Base-by-base conservation (phyloP, 2,113 vertebrate genomes). In the Copsychus sechellarum region DNA sequence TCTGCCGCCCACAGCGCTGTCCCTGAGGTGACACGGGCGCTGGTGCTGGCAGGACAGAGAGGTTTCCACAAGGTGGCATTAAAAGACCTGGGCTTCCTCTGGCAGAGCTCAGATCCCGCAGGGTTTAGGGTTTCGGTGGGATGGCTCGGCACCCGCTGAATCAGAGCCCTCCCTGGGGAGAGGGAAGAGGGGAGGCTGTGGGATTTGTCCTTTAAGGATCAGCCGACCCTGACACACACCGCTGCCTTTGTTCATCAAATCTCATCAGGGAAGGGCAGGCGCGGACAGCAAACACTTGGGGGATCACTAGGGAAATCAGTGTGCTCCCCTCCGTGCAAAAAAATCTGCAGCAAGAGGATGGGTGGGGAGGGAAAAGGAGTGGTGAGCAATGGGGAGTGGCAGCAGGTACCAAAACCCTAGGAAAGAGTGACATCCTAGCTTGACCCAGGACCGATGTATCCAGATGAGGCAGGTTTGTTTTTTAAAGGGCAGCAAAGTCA, bases 11-110 rank as follows among this genome's bases (percentile, higher is more conserved):
- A 2, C n/a, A 36, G 0, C 9, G 12, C 51, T 28, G 24, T 8
- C 21, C 54, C 23, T 2, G n/a, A 6, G 76, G 51, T 50, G 83
- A 28, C 47, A 4, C 5, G 10, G 81, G 38, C 57, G 1, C 56
- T 18, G 45, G 11, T 12, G 19, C 23, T 0, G 5, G 90, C 53
- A 96, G 65, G 28, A 70, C 2, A 45, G 54, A 5, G 1, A 95
- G 12, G n/a, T 85, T 95, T 96, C 95, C 96, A 96, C 96, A 91
- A 96, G 95, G 87, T 95, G 95, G 95, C 95, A 95, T 89, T 66
- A 12, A 72, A 79, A 93, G 93, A 94, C 92, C 53, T 91, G 65
- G 10, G 5, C 61, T 94, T 85, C 19, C 31, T 29, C 53, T 81
- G 2, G 26, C 36, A 7, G 43, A 43, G 48, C 57, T 65, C 70